Evolutionary conservation across 2,888 invertebrate genomes (phyloP).

Genomic region (Cerceris rybyensis): DNA sequence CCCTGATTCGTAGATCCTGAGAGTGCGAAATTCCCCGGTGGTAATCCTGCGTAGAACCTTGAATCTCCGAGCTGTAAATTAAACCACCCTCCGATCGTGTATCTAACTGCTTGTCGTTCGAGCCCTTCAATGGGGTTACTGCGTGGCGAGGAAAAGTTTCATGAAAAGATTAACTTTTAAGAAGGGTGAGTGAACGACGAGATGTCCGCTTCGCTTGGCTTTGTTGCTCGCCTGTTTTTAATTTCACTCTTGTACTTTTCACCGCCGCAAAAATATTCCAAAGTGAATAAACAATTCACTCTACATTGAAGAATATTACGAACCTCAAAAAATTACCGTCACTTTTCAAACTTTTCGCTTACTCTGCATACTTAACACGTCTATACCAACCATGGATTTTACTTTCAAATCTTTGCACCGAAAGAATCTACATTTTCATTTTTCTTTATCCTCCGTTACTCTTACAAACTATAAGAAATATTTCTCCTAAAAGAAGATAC

Average conservation of each 20-base stretch:
- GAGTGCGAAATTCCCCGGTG: slow-evolving; percentile 67
- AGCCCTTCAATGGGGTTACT: slow-evolving; percentile 26
- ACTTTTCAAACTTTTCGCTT: too few species aligned
- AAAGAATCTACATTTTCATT: not conserved
- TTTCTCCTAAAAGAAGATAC: not conserved
- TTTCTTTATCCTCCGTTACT: not conserved
- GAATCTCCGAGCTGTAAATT: slow-evolving; percentile 61
- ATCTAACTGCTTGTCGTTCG: slow-evolving; percentile 56
- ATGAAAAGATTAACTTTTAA: slow-evolving; percentile 47
- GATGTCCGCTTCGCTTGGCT: not conserved
- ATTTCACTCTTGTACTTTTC: not conserved
- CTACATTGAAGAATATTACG: too few species aligned
- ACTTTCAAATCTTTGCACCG: not conserved
- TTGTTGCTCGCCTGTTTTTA: not conserved
- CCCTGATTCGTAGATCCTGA: slow-evolving; percentile 58
- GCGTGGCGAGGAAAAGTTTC: slow-evolving; percentile 20
- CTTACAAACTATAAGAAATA: not conserved
- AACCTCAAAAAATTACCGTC: too few species aligned
- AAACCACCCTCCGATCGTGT: slow-evolving; percentile 61
- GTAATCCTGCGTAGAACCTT: slow-evolving; percentile 63
- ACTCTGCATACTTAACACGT: too few species aligned
- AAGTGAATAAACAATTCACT: not conserved
- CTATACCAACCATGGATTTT: not conserved
- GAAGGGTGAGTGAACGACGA: slow-evolving; percentile 13
- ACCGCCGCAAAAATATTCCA: not conserved